Evolutionary conservation across 2,797 vertebrate genomes (phyloP).

Genomic region (Ptychobarbus kaznakovi): DNA sequence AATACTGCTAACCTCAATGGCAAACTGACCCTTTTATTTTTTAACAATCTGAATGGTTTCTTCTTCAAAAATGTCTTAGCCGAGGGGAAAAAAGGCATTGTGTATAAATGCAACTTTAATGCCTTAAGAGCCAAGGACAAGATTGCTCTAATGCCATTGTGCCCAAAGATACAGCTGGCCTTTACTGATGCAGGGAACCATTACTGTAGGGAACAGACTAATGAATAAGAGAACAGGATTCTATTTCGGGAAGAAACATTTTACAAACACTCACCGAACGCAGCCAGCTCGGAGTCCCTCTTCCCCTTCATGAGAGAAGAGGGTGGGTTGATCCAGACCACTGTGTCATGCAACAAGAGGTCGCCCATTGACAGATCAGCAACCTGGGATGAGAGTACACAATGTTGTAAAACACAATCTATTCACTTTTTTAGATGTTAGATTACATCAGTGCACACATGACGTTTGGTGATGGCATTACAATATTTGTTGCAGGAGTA

Average conservation of each 20-base stretch:
- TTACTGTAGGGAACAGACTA: conserved; percentile 12
- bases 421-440: neutral
- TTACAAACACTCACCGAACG: conserved; percentile 82
- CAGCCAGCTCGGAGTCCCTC: conserved; percentile 91
- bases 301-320: conserved; percentile 89
- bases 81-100: conserved; percentile 28
- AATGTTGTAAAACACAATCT: neutral
- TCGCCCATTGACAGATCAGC: conserved; percentile 94
- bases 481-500: neutral
- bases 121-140: conserved; percentile 43
- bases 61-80: conserved; percentile 33
- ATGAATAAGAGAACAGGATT: conserved; percentile 53
- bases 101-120: conserved; percentile 65
- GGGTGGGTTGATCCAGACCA: conserved; percentile 93
- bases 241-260: conserved; percentile 43
- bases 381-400: conserved; percentile 64
- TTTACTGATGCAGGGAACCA: conserved; percentile 24
- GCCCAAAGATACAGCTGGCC: conserved; percentile 30
- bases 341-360: conserved; percentile 86
- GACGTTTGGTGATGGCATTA: neutral
- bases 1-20: conserved; percentile 14
- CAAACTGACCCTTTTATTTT: conserved; percentile 44
- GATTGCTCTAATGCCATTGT: conserved; percentile 39
- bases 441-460: neutral
- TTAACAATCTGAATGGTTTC: conserved; percentile 12